Evolutionary conservation across 2,888 invertebrate species (phyloP), one percentile per base, ranked within the genome.

Genomic region (Papilio elwesi): DNA sequence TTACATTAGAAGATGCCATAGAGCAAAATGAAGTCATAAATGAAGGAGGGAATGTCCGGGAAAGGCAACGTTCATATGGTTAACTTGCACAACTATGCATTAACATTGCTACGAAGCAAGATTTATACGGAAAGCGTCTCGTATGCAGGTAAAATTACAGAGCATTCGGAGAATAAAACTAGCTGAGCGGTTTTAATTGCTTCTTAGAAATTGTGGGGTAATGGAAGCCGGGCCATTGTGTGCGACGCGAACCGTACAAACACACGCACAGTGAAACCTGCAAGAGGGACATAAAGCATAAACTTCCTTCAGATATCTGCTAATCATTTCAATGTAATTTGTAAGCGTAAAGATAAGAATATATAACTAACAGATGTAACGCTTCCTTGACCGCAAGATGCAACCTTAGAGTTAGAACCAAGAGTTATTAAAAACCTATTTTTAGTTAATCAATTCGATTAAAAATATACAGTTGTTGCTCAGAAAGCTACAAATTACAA

Each of bases 71-170:
- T 36, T 57, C 13, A 6, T 57, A 10, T 55, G 51, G 63, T 38
- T 9, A 36, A 11, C n/a, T 13, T 70, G 49, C 64, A 65, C 53
- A 57, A 55, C 36, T 11, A 55, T 2, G 64, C 36, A 70, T 55
- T 55, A 65, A 47, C 16, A 38, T 48, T 26, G 47, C 48, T 16
- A n/a, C 47, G 43, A 9, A 16, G 15, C 47, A 55, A n/a, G 51
- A 66, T 71, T 71, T 71, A 71, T 71, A 15, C 48, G 63, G 67
- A 68, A 68, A 63, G 26, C 63, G 68, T 62, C 52, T 47, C 68
- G 53, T 65, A 64, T 64, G 72, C 51, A 64, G 68, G 57, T 73
- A 73, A 73, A 68, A 68, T 68, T 57, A 64, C 68, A 49, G 68
- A 64, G 68, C 64, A 64, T 73, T 68, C 63, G 26, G 55, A 68